Conservation (phyloP, 2,113 vertebrate genomes). For the Pseudopipra pipra region DNA sequence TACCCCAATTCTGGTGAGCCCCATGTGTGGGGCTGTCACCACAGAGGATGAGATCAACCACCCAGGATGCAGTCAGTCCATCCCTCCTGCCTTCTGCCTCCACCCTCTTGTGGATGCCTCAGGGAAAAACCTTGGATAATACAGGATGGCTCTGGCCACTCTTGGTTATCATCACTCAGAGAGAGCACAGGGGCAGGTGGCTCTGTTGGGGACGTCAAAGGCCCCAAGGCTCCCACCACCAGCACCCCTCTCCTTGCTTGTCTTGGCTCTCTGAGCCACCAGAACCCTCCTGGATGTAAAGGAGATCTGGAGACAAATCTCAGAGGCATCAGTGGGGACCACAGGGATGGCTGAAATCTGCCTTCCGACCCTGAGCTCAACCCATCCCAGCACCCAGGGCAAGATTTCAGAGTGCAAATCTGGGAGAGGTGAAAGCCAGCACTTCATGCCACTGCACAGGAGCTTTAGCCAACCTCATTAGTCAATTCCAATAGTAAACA, state of each 20-base stretch:
- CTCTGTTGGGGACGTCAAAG: not conserved
- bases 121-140: not conserved
- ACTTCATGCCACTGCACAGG: not conserved
- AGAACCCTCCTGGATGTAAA: not conserved
- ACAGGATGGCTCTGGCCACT: not conserved
- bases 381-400: fast-evolving
- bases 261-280: not conserved
- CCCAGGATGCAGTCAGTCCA: not conserved
- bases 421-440: not conserved
- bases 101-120: fast-evolving
- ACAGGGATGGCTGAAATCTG: not conserved
- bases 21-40: fast-evolving
- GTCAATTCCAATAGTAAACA: not conserved
- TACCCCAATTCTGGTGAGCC: not conserved
- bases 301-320: not conserved
- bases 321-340: not conserved
- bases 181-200: fast-evolving
- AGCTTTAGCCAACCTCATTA: not conserved
- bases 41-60: not conserved
- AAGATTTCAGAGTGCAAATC: not conserved
- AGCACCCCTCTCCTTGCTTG: not conserved
- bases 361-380: not conserved
- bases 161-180: not conserved
- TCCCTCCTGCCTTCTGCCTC: not conserved
- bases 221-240: not conserved